Evolutionary conservation across 1,140 invertebrate genomes (phyloP), one percentile per base, ranked within the genome.

Genomic region (Drosophila equinoxialis): DNA sequence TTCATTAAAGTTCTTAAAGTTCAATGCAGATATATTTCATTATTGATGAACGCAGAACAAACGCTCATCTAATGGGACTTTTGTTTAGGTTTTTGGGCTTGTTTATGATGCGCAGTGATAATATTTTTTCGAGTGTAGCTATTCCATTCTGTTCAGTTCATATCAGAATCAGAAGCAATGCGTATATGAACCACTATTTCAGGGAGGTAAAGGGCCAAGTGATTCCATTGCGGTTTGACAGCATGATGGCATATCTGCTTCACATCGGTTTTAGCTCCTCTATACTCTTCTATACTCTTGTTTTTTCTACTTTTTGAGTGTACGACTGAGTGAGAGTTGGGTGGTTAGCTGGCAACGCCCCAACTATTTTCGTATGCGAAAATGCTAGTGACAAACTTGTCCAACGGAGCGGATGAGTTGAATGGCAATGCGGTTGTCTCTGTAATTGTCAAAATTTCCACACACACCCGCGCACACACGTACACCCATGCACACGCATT

Each of bases 181-280:
- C 14, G 33, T 14, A 37, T 59, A 51, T 51, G 20, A 51, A 23
- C 45, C 45, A 51, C 45, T 51, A 20, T 51, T 23, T 8, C 14
- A 10, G 14, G 57, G 14, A 37, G 14, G 59, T 20, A 59, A 39
- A 62, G 20, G 67, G 35, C 51, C 23, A 65, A 57, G 74, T 66
- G 82, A 74, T 68, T 85, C 62, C 71, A 78, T 81, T 81, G 83
- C 71, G 84, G 83, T 64, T 74, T 83, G 65, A 67, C 83, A 77
- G 54, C 60, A 71, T 72, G 48, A 48, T 48, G 39, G 26, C 35
- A 30, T 35, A 76, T 57, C 45, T 51, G 45, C 45, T 51, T 51
- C 17, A 51, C 45, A 51, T 51, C 45, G 45, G 37, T 51, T 51
- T 23, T 51, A 51, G 45, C 45, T 51, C 45, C n/a, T 51, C 45